Base-by-base conservation (phyloP, 1,140 invertebrate genomes). In the Lordiphosa clarofinis region DNA sequence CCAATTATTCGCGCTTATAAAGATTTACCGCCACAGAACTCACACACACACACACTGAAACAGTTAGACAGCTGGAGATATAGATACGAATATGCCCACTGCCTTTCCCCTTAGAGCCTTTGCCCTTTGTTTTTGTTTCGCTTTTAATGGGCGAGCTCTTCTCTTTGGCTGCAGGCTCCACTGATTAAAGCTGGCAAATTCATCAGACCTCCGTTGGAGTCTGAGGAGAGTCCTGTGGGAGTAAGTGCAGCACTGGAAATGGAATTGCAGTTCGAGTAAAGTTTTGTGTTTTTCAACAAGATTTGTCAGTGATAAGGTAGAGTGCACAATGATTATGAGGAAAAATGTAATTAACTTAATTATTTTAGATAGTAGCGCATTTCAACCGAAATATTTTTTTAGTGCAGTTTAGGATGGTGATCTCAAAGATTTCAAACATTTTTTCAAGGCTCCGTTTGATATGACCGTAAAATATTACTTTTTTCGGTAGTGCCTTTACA, bases 1-100 rank as follows among this genome's bases (percentile, higher is more conserved):
- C 86, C 86, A 88, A 88, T 88, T 88, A 88, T 88, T 88, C 78
- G 86, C 73, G 86, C 86, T 87, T 86, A 88, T 81, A 88, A 75
- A 86, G 86, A 87, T 86, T 84, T 84, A 84, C 78, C 79, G 78
- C 65, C 78, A 50, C 19, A 38, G 63, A 59, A 42, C 15, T 19
- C 19, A 47, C 43, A 33, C 64, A 46, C 56, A 42, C 50, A 68
- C 56, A 54, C 53, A 52, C 50, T n/a, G n/a, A 62, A 35, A 54
- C 62, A 69, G 74, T 64, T 73, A 79, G 74, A 79, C 74, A 79
- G 74, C 68, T 55, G 40, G 36, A 74, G 64, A 75, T 76, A 58
- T 40, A 73, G 52, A 60, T 59, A 50, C 50, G 67, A 56, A 62
- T 55, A 60, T 65, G 66, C 62, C 40, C 57, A 61, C 33, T 69